Base-by-base conservation (phyloP, 2,113 vertebrate genomes). In the Rhizomys pruinosus region DNA sequence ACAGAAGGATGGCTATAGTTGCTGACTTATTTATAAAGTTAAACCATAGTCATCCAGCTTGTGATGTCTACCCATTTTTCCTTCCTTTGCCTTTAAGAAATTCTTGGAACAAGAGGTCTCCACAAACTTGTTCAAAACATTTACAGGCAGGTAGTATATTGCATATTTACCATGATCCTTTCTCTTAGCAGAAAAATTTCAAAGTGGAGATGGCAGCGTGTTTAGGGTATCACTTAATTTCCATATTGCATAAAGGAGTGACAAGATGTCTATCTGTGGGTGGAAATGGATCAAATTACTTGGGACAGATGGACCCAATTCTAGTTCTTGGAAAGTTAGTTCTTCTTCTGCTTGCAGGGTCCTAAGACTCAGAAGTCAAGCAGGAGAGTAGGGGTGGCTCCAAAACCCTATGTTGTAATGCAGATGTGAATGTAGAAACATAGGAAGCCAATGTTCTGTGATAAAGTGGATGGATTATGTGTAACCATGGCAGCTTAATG, bases 371-470 rank as follows among this genome's bases (percentile, higher is more conserved):
- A 34, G 27, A 42, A 87, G 25, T 52, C 25, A 37, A 4, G n/a
- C 47, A 64, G 42, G 47, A 90, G 44, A 71, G 44, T 2, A 34
- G 12, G 77, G 25, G n/a, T 44, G 25, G 27, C 4, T 90, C 27
- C 27, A 84, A 91, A n/a, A 94, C 1, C 16, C 12, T 55, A 19
- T 25, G 37, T 79, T 94, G 23, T 55, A 55, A 32, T 74, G 74
- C 25, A 92, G 74, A 85, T 86, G 22, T 23, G 61, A 89, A 86
- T 52, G 61, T 42, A 72, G 19, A 80, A 84, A 82, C 78, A 42
- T 63, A 68, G 79, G 37, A 80, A 76, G 80, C 39, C 79, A 84
- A 74, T 57, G 78, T 92, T 94, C 34, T 59, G 22, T 64, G 42
- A 55, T 57, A 80, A 2, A 64, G 77, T 69, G 9, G 47, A 64